Base-by-base conservation (phyloP, 1,140 invertebrate genomes). In the Dufourea novaeangliae region DNA sequence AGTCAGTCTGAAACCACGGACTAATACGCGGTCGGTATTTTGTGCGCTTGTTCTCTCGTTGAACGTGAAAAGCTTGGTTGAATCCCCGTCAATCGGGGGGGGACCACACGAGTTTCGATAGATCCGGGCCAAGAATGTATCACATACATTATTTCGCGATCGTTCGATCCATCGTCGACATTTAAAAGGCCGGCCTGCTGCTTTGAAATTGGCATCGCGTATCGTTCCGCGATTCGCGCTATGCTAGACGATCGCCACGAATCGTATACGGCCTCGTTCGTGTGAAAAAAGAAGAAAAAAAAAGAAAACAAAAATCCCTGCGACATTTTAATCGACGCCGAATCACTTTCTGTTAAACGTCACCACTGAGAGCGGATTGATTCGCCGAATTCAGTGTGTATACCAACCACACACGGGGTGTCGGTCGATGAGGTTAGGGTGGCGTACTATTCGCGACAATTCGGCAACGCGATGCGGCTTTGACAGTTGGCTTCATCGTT, bases 1-100 rank as follows among this genome's bases (percentile, higher is more conserved):
- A 83, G 81, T 83, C 68, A 83, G 81, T 83, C 63, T 82, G 44
- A 46, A 22, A 32, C 37, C 41, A 61, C 59, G 44, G 59, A n/a
- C 3, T 25, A 63, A 64, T 17, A 46, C 52, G 52, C 1, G 22
- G 7, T 14, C 41, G 62, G 8, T 73, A 46, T 79, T n/a, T 74
- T 56, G 56, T 25, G 17, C 29, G 29, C 22, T 50, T 8, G 5
- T 29, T 22, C 5, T 11, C 10, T 22, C 4, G 2, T n/a, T 67
- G 7, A 39, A 39, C 27, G 39, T 41, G 61, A 50, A n/a, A n/a
- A n/a, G n/a, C n/a, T n/a, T n/a, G n/a, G n/a, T n/a, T n/a, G n/a
- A n/a, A n/a, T n/a, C n/a, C n/a, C n/a, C n/a, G n/a, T n/a, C n/a
- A n/a, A n/a, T n/a, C n/a, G n/a, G n/a, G n/a, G n/a, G n/a, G n/a